Conservation (phyloP, 2,888 invertebrate species). For the Drosophila infuscata region DNA sequence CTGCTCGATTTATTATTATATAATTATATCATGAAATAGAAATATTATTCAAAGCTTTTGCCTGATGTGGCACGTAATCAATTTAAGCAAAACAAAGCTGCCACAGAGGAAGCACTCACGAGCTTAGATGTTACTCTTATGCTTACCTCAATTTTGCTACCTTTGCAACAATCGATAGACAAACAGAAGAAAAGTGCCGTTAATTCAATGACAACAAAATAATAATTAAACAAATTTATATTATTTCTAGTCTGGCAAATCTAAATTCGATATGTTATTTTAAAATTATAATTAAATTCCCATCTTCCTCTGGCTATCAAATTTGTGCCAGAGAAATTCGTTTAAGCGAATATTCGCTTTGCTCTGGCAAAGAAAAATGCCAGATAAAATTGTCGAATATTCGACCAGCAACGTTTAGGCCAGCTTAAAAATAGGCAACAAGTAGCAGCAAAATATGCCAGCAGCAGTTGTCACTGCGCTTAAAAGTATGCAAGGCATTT, state of each 20-base stretch:
- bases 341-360: background rate
- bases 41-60: background rate
- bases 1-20: background rate
- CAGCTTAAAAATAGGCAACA: constrained; percentile 34
- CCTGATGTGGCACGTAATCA: constrained; percentile 7
- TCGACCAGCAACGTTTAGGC: background rate
- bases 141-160: background rate
- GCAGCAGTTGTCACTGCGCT: constrained; percentile 8
- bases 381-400: background rate
- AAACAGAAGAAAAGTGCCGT: background rate
- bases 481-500: constrained; percentile 33
- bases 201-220: constrained; percentile 13
- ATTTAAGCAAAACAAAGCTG: constrained; percentile 1
- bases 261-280: background rate
- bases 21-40: background rate
- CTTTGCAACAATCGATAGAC: background rate
- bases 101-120: background rate
- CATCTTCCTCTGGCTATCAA: background rate
- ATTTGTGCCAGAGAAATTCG: background rate
- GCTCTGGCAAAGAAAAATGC: background rate
- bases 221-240: background rate
- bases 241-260: background rate
- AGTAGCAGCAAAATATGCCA: background rate
- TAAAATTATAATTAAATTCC: background rate
- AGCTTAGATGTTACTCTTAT: background rate